Evolutionary conservation across 2,113 vertebrate species (phyloP), one percentile per base, ranked within the genome.

Genomic region (Neodontobutis hainanensis): DNA sequence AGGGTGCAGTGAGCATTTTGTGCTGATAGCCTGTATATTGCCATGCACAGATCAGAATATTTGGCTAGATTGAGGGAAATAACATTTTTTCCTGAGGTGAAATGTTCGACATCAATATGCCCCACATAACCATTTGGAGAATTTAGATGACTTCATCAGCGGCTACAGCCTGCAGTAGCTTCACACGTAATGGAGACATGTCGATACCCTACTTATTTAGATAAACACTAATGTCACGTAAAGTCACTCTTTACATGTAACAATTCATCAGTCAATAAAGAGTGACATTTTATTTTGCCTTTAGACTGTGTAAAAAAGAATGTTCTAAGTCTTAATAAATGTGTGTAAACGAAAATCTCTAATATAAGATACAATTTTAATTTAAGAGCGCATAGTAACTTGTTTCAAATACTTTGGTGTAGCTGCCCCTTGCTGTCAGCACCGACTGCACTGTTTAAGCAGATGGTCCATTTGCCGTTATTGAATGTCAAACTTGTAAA

Each of bases 101-200:
- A 71, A 75, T 68, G 69, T 49, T 64, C 84, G 68, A 78, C 77
- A 78, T 68, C 53, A 45, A 68, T 51, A 38, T 71, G 80, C 76
- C 80, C 64, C 72, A 75, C 66, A 34, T 67, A 73, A 80, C 79
- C 61, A 45, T 75, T 71, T 45, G 44, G 50, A 8, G 72, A 72
- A 71, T 75, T 66, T 53, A 73, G 80, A 79, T 77, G 75, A 68
- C 62, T 55, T 83, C 47, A 57, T 73, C 56, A 62, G 60, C 16
- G 6, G 68, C 53, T 77, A 67, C 65, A 51, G 62, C 66, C 84
- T 73, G 77, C 84, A 70, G 65, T 65, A 70, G 68, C 84, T 75
- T 73, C 74, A 59, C 52, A 76, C 51, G 46, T 75, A 75, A 74
- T 61, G 67, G 67, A 71, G 48, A 56, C 11, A 4, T 40, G 36